These are phyloP conservation scores for Orientallactaga sibirica DNA, from an alignment of 2,797 vertebrate species.

Conservation along the genomic window DNA sequence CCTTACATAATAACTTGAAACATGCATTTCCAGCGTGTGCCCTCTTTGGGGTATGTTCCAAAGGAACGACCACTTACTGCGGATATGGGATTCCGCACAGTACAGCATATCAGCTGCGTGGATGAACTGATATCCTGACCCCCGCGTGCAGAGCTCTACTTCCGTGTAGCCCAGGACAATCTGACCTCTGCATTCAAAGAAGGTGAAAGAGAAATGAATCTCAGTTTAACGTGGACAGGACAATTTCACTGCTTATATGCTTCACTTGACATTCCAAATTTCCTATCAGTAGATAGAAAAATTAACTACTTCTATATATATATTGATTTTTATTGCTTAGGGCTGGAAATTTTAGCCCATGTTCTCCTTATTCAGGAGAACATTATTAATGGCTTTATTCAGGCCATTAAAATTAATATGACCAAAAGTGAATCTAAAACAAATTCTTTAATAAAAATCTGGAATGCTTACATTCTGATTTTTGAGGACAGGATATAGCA, in stretches of 20 bases:
- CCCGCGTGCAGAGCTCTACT: slow-evolving; percentile 90
- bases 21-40: not conserved
- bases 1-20: not conserved
- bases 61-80: slow-evolving; percentile 88
- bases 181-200: slow-evolving; percentile 88
- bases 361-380: not conserved
- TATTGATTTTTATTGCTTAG: not conserved
- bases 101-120: slow-evolving; percentile 94
- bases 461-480: not conserved
- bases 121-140: slow-evolving; percentile 93
- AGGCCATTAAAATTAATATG: not conserved
- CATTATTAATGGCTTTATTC: not conserved
- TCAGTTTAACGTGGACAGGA: not conserved
- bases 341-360: not conserved
- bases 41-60: not conserved
- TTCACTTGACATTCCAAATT: slow-evolving; percentile 23
- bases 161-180: slow-evolving; percentile 92
- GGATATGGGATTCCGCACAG: slow-evolving; percentile 92
- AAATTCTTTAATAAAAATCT: slow-evolving; percentile 32
- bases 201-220: slow-evolving; percentile 55
- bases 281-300: not conserved
- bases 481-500: not conserved
- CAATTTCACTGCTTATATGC: not conserved
- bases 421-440: slow-evolving; percentile 31
- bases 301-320: not conserved